Base-by-base conservation (phyloP, 1,140 invertebrate species). In the Eriocheir sinensis region DNA sequence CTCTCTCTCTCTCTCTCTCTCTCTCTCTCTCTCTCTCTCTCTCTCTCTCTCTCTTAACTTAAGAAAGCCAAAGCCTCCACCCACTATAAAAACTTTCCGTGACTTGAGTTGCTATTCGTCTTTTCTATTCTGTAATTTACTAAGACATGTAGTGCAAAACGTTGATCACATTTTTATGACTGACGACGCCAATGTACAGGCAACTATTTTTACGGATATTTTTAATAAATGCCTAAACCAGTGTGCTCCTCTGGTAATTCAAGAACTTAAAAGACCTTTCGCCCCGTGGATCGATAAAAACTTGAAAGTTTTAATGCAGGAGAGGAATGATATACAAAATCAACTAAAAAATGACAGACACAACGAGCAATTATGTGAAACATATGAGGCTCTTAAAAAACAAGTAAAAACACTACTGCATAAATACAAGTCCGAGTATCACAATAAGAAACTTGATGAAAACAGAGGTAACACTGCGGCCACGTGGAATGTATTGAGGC, bases 211-310 rank as follows among this genome's bases (percentile, higher is more conserved):
- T 30, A 89, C 9, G 9, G 40, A 91, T 48, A 4, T 48, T 15
- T 91, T 72, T 60, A 91, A n/a, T 2, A 48, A 72, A 34, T 91
- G 44, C 48, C 8, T 91, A 60, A 44, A 91, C 40, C 6, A 6
- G 0, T 38, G 32, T 91, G 53, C 89, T 1, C 15, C 89, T 91
- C 4, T 60, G 17, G 89, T 91, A 6, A 53, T 44, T 2, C 17
- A 91, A 15, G 48, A 60, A 60, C 0, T 91, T n/a, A n/a, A 91
- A 15, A 53, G 89, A 48, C 44, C 2, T n/a, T 48, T 30, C 40
- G 40, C 48, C 30, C 89, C 89, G 41, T 91, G 44, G 89, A 91
- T 91, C 8, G 32, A 9, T 60, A 30, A 91, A n/a, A 21, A 91
- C 27, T 12, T 91, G 4, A 48, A 91, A 32, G 48, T 3, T 12